These are phyloP conservation scores for Erebia palarica DNA, from an alignment of 2,888 invertebrate genomes.

Conservation along the genomic window DNA sequence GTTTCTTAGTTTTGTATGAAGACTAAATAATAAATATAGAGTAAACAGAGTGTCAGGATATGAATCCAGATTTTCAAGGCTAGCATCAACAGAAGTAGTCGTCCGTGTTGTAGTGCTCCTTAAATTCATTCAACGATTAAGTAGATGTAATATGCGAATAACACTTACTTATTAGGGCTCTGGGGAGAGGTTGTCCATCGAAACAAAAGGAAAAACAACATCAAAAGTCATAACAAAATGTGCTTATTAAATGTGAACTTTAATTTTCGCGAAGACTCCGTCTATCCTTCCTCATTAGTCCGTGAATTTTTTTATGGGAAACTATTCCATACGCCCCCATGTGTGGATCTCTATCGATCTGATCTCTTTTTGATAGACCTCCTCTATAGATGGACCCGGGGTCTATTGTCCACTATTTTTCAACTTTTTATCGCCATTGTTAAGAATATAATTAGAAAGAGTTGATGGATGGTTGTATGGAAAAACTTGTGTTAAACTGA, in stretches of 20 bases:
- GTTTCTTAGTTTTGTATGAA: conserved; percentile 66
- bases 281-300: background rate
- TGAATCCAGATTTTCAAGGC: background rate
- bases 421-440: conserved; percentile 42
- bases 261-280: background rate
- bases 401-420: conserved; percentile 71
- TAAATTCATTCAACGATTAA: no score
- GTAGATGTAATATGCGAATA: no score
- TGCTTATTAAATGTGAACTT: background rate
- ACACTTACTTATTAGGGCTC: no score
- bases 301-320: conserved; percentile 37
- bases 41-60: background rate
- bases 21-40: background rate
- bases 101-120: no score
- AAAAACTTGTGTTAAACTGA: conserved; percentile 16
- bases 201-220: no score
- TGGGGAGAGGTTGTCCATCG: no score
- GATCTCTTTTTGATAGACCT: conserved; percentile 81
- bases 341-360: conserved; percentile 71
- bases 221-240: background rate
- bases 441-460: conserved; percentile 45
- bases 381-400: conserved; percentile 60
- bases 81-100: no score
- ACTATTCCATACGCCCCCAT: conserved; percentile 71
- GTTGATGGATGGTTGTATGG: conserved; percentile 58